These are phyloP conservation scores for Caracal caracal DNA, from an alignment of 2,113 vertebrate genomes.

Conservation along the genomic window DNA sequence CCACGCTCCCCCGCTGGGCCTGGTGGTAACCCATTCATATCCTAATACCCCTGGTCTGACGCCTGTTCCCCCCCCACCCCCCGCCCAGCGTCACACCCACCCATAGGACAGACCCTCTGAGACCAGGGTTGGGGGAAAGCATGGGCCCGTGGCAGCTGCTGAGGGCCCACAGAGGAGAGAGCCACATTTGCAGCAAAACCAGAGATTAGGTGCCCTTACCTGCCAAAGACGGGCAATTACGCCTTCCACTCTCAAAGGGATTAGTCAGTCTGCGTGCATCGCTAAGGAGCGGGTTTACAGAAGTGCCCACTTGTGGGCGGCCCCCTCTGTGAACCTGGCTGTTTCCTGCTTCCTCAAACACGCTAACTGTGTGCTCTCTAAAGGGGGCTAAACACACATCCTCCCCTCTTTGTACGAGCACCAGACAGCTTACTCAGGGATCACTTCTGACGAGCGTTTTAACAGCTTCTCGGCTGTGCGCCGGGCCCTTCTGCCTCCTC, in stretches of 20 bases:
- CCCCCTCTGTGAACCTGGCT: background rate
- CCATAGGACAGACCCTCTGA: background rate
- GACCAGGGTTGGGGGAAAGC: background rate
- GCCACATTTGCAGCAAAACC: background rate
- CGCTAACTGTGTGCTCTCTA: fast-evolving
- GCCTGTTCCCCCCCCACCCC: fast-evolving
- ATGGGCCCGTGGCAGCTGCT: background rate
- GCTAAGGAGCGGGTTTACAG: fast-evolving
- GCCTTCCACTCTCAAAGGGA: background rate
- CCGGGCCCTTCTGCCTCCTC: no score
- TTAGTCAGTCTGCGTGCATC: background rate
- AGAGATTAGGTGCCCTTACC: background rate
- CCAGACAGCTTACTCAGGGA: background rate
- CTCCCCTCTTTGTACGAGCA: background rate
- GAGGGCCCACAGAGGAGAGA: fast-evolving
- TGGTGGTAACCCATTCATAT: background rate
- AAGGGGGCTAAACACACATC: background rate
- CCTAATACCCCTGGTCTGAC: no score
- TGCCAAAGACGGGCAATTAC: background rate
- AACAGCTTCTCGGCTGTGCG: fast-evolving
- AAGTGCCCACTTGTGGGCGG: background rate
- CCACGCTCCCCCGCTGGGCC: background rate
- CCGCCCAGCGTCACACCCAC: no score
- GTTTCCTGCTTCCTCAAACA: background rate
- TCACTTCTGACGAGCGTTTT: background rate